Evolutionary conservation across 2,888 invertebrate genomes (phyloP).

Genomic region (Dilophus febrilis): DNA sequence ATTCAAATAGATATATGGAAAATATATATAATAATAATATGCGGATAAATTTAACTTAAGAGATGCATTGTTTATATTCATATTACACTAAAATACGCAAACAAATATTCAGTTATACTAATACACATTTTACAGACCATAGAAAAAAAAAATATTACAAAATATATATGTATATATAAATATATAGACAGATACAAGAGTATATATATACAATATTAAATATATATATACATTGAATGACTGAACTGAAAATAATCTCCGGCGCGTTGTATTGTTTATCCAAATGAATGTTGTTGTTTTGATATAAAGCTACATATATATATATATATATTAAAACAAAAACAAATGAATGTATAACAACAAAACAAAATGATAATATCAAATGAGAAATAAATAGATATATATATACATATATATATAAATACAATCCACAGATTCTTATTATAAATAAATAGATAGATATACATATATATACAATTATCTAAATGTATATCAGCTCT

Average conservation of each 20-base stretch:
- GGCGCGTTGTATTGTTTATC: constrained; percentile 1
- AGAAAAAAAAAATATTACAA: too few species aligned
- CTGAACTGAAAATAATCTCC: neutral
- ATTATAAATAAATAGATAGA: too few species aligned
- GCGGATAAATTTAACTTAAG: neutral
- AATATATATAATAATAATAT: neutral
- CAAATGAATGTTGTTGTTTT: constrained; percentile 1
- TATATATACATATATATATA: neutral
- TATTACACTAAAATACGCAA: neutral
- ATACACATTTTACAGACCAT: too few species aligned
- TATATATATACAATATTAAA: too few species aligned
- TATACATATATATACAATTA: too few species aligned
- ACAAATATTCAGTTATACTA: too few species aligned
- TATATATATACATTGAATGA: too few species aligned
- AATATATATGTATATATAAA: too few species aligned
- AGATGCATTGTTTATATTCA: neutral
- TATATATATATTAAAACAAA: neutral
- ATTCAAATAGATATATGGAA: neutral
- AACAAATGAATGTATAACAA: neutral
- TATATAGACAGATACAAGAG: too few species aligned
- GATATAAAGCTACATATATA: too few species aligned
- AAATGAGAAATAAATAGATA: neutral
- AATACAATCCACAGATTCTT: too few species aligned
- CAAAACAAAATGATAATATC: constrained; percentile 1
- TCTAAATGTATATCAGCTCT: too few species aligned